Base-by-base conservation (phyloP, 2,888 invertebrate species). In the Stratiomys singularior region DNA sequence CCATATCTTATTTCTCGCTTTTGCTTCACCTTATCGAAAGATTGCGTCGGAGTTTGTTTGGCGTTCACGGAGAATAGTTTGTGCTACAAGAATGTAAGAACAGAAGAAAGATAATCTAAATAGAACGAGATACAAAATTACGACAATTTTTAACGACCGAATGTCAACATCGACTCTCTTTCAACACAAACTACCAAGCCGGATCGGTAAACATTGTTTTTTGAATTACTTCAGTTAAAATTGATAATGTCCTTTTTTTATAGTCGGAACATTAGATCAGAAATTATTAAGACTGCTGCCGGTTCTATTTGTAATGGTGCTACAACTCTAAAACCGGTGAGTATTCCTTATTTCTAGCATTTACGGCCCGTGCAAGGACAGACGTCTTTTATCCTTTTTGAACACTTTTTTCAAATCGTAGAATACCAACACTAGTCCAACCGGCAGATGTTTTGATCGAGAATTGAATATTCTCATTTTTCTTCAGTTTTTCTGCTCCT, bases 31-130 rank as follows among this genome's bases (percentile, higher is more conserved):
- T 25, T 21, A 23, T 7, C 7, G 21, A 0, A 25, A 9, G 27
- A 64, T 64, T 64, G 64, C 64, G 64, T 64, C 64, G 64, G 64
- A 64, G 64, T 25, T 28, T 64, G 64, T 28, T n/a, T 25, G 28
- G 27, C 15, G 15, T 4, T 5, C 18, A 13, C 13, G 4, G 52
- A 52, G n/a, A n/a, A 18, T 52, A 52, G 52, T 52, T 52, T 52
- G 52, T 52, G 52, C n/a, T 18, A 9, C 44, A 44, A 13, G 52
- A 18, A 52, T n/a, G 18, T 28, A n/a, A n/a, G n/a, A n/a, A 3
- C 60, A 21, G 60, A 60, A 21, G 23, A 3, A 13, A 18, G 52
- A 52, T 44, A 44, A 44, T 44, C 13, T 44, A 18, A 52, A 13
- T 3, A 52, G 52, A 52, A 52, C n/a, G 9, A 37, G 37, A 37